Base-by-base conservation (phyloP, 2,797 vertebrate species). In the Gallinago stenura region DNA sequence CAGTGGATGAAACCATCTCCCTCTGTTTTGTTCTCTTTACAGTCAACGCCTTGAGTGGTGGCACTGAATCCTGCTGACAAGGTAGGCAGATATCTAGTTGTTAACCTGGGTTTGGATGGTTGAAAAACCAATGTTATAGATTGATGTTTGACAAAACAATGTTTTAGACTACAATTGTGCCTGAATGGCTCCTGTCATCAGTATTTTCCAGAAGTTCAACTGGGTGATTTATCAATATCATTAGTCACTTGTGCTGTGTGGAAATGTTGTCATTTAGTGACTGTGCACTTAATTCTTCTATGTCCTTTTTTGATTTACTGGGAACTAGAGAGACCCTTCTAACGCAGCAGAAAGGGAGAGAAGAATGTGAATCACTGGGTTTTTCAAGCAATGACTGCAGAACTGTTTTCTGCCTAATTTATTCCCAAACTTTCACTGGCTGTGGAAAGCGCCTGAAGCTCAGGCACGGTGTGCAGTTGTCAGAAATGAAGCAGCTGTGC, bases 121-220 rank as follows among this genome's bases (percentile, higher is more conserved):
- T 66, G 22, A 48, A 87, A 71, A 76, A 28, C 3, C 12, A 33
- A 8, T 17, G 28, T 1, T 70, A 81, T 57, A 48, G n/a, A 5
- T 8, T 66, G 58, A 13, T 35, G 4, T 9, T 24, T 72, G 66
- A 45, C 20, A 65, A 75, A 68, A 25, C 12, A 43, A 4, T 12
- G 11, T 2, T 89, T 87, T 60, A 37, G n/a, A 26, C 18, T 45
- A 18, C 53, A 33, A 2, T 7, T 60, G 31, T 68, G 41, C 21
- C 60, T 11, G 8, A 58, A 26, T 26, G 43, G 21, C 24, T 87
- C 20, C 31, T 0, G 1, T 51, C 0, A 0, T 20, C 16, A 37
- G 11, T 0, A 0, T 75, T 78, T 95, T 89, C 70, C 85, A 48
- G 46, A 91, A 83, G 30, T 60, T 78, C 43, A 80, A 0, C 25